These are phyloP conservation scores for Scophthalmus maximus DNA, from an alignment of 2,113 vertebrate species.

Conservation along the genomic window DNA sequence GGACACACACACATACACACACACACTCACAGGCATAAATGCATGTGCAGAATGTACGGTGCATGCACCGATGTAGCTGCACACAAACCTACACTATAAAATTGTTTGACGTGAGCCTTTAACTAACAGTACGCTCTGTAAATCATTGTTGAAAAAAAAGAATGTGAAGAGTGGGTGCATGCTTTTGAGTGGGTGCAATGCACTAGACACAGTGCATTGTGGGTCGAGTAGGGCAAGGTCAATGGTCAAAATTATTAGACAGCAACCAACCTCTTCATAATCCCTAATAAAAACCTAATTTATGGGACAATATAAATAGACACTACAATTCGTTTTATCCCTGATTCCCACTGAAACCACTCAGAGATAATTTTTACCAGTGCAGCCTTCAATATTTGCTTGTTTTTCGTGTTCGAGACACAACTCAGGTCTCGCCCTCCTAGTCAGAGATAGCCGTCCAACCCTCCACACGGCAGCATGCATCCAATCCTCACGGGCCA, in stretches of 20 bases:
- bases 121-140: too few species aligned
- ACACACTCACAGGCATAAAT: not conserved
- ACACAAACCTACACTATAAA: not conserved
- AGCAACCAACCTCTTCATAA: too few species aligned
- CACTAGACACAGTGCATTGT: too few species aligned
- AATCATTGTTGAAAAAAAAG: too few species aligned
- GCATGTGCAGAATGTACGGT: not conserved
- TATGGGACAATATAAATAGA: too few species aligned
- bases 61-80: not conserved
- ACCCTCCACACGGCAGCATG: constrained; percentile 37
- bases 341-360: not conserved
- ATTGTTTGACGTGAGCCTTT: too few species aligned
- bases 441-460: constrained; percentile 32
- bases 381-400: constrained; percentile 1
- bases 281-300: too few species aligned
- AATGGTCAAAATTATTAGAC: too few species aligned
- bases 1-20: constrained; percentile 7
- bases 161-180: too few species aligned
- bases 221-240: too few species aligned
- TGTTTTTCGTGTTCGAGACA: constrained; percentile 44
- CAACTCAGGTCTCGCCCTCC: constrained; percentile 23
- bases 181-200: too few species aligned
- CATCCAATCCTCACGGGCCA: constrained; percentile 63
- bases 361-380: not conserved
- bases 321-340: too few species aligned